A percentile compares a stretch with the other conserved stretches of the same genome.
Evolutionary conservation across 2,888 invertebrate species (phyloP).

Genomic region (Dryobota labecula): DNA sequence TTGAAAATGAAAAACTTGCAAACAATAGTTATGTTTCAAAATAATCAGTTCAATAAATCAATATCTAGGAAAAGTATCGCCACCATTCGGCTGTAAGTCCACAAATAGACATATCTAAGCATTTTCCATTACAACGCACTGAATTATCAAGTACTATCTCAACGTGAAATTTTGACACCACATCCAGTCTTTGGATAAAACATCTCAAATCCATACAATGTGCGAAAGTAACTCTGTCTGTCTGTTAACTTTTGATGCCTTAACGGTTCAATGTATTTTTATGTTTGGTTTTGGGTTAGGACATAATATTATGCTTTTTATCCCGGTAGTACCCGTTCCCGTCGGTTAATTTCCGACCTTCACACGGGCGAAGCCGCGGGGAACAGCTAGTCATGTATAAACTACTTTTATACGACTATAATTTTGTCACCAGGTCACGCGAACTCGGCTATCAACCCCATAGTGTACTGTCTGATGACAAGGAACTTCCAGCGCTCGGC

Average conservation of each 20-base stretch:
- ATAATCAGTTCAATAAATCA: background rate
- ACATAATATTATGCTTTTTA: background rate
- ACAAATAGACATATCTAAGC: background rate
- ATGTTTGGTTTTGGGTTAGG: background rate
- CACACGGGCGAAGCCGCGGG: no score
- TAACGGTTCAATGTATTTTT: background rate
- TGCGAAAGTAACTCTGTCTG: background rate
- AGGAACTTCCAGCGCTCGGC: constrained; percentile 93
- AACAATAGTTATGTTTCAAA: background rate
- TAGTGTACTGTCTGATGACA: constrained; percentile 94
- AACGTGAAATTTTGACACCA: no score
- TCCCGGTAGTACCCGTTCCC: background rate
- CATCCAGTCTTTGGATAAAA: background rate
- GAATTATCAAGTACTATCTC: background rate
- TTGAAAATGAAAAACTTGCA: background rate
- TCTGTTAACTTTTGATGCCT: background rate
- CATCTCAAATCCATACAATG: background rate
- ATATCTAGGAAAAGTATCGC: background rate
- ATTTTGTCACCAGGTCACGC: constrained; percentile 90
- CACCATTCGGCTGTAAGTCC: background rate
- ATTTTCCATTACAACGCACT: background rate
- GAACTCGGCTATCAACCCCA: constrained; percentile 94
- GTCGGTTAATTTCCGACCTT: background rate
- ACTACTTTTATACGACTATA: background rate
- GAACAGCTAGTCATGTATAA: background rate